phyloP scores from a whole-genome alignment of 2,888 invertebrate species.

The Caenorhabditis angaria region DNA sequence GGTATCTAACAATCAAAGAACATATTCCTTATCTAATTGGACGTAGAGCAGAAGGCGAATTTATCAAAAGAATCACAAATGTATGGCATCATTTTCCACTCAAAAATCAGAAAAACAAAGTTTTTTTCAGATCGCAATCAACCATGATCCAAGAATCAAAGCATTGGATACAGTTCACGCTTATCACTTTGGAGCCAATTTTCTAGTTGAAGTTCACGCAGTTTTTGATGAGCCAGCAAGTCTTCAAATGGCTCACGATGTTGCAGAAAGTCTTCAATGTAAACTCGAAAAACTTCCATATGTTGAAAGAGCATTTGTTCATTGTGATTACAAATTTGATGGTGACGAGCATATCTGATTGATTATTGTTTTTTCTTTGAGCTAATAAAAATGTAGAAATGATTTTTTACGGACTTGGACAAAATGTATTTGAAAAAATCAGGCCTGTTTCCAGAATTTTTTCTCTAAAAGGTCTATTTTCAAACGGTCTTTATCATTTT shows the following conservation, averaged over 20 bases:
- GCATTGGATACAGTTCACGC: slow-evolving; percentile 74
- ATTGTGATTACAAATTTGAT: slow-evolving; percentile 65
- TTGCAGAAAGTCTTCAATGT: slow-evolving; percentile 71
- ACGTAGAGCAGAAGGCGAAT: slow-evolving; percentile 51
- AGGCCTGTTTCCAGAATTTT: no score
- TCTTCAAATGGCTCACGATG: slow-evolving; percentile 74
- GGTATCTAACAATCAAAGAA: slow-evolving; percentile 55
- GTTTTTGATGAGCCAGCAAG: slow-evolving; percentile 73
- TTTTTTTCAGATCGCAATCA: slow-evolving; percentile 47
- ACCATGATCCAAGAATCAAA: slow-evolving; percentile 58
- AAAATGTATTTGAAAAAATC: no score
- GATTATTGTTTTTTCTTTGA: no score
- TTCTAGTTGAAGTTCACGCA: slow-evolving; percentile 71
- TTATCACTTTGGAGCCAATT: slow-evolving; percentile 74
- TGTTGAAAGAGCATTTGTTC: slow-evolving; percentile 65
- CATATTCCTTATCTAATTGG: slow-evolving; percentile 63
- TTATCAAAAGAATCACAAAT: slow-evolving; percentile 57
- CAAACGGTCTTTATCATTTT: no score
- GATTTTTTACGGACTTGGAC: no score
- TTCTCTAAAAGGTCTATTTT: no score
- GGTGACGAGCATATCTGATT: slow-evolving; percentile 59
- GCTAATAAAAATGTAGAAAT: no score
- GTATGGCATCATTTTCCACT: slow-evolving; percentile 17
- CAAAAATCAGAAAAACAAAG: not conserved
- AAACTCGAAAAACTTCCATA: slow-evolving; percentile 72